Conservation (phyloP, 2,888 invertebrate species). For the Odiellus spinosus region DNA sequence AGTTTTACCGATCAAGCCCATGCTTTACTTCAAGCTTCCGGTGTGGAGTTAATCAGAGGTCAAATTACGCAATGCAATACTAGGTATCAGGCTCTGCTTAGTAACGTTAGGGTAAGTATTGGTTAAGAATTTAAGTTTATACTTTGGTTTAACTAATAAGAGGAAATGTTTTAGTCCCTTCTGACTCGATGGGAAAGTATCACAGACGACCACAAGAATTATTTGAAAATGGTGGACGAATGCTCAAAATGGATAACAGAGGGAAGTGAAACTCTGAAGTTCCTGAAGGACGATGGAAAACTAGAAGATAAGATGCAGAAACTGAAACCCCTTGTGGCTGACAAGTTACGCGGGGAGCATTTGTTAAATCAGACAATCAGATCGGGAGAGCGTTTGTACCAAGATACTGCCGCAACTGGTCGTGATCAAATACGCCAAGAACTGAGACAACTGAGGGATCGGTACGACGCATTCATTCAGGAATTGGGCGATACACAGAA, state of each 20-base stretch:
- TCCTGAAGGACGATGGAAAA: constrained; percentile 24
- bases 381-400: constrained; percentile 72
- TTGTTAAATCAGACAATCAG: constrained; percentile 55
- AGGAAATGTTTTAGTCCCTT: constrained; percentile 43
- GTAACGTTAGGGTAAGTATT: constrained; percentile 22
- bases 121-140: background rate
- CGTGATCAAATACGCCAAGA: constrained; percentile 76
- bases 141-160: background rate
- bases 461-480: constrained; percentile 75
- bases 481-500: constrained; percentile 69
- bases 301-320: constrained; percentile 18
- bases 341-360: constrained; percentile 67
- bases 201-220: constrained; percentile 64
- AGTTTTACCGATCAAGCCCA: constrained; percentile 79
- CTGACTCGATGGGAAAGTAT: constrained; percentile 66
- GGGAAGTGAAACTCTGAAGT: constrained; percentile 51
- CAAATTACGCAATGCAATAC: constrained; percentile 76
- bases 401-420: constrained; percentile 80
- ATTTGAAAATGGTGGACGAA: constrained; percentile 54
- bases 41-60: constrained; percentile 68
- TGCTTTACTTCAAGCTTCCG: constrained; percentile 61
- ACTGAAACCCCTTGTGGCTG: constrained; percentile 36
- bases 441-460: constrained; percentile 57
- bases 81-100: constrained; percentile 34
- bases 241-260: constrained; percentile 60